Base-by-base conservation (phyloP, 2,113 vertebrate species). In the Reinhardtius hippoglossoides region DNA sequence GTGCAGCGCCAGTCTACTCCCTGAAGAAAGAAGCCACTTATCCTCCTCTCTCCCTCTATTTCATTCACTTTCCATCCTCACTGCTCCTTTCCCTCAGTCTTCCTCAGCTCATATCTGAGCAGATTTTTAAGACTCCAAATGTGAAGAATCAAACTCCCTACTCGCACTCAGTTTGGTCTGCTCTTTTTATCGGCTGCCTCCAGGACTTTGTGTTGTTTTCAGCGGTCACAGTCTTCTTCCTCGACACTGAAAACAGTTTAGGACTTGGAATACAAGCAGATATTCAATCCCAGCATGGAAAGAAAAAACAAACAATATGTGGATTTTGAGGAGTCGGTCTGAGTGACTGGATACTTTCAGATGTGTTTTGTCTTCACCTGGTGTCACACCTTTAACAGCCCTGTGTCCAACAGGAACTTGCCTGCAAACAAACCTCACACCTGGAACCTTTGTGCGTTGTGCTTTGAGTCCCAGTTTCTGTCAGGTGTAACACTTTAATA, bases 121-220 rank as follows among this genome's bases (percentile, higher is more conserved):
- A 80, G 76, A 68, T 90, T 90, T 85, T 70, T 71, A 82, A 88
- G 82, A 85, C 76, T 87, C 82, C 68, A 83, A 91, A 87, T 90
- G 84, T 90, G 86, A 92, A 90, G 80, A 90, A 84, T 84, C 70
- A 78, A 58, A 71, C 59, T 63, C 70, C 50, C 55, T 9, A 26
- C 69, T 66, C 35, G 7, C 71, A 66, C 78, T 82, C 72, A 42
- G 9, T 79, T 72, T 60, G 63, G 46, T 78, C 42, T 54, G 8
- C 40, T n/a, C 50, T 67, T 80, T 81, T 73, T 82, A 71, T 63
- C 10, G 3, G 62, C 72, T 67, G 75, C 71, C 77, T 86, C 83
- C 76, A 84, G 71, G 76, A 81, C 83, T 82, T 67, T 73, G 59
- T 83, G 65, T 77, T 67, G 64, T 82, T 81, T 61, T 77, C 54